A percentile compares a stretch with the other conserved stretches of the same genome.
These are phyloP conservation scores for Diceros bicornis DNA, from an alignment of 2,797 vertebrate genomes.

Conservation along the genomic window DNA sequence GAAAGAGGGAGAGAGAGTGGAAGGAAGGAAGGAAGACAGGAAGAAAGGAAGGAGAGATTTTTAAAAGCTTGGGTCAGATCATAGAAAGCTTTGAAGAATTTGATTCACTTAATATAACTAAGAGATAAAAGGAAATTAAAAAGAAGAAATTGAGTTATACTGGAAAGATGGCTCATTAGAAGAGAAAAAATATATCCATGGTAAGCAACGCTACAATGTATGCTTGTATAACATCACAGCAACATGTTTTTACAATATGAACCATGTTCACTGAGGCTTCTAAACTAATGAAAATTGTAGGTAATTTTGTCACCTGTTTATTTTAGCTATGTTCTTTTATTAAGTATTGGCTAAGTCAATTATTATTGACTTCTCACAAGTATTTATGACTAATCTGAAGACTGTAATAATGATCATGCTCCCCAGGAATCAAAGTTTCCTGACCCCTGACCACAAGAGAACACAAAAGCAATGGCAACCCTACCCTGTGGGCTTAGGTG, in stretches of 20 bases:
- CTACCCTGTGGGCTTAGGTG: no score
- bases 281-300: neutral
- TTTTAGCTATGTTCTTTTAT: constrained; percentile 26
- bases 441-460: neutral
- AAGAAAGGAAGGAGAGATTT: neutral
- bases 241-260: neutral
- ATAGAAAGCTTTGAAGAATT: constrained; percentile 47
- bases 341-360: neutral
- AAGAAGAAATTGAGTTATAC: constrained; percentile 49
- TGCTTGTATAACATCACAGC: neutral
- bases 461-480: neutral
- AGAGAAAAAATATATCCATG: constrained; percentile 8
- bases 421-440: neutral
- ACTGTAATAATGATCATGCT: neutral
- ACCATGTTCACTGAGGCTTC: constrained; percentile 20
- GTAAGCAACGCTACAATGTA: constrained; percentile 37
- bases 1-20: neutral
- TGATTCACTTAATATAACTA: constrained; percentile 45
- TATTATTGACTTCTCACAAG: neutral
- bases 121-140: constrained; percentile 42
- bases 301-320: neutral
- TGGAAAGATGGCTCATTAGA: constrained; percentile 18
- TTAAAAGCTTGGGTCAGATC: neutral
- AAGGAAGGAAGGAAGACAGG: neutral
- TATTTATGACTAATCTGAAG: neutral